Conservation (phyloP, 2,888 invertebrate genomes). For the Euplexia lucipara region DNA sequence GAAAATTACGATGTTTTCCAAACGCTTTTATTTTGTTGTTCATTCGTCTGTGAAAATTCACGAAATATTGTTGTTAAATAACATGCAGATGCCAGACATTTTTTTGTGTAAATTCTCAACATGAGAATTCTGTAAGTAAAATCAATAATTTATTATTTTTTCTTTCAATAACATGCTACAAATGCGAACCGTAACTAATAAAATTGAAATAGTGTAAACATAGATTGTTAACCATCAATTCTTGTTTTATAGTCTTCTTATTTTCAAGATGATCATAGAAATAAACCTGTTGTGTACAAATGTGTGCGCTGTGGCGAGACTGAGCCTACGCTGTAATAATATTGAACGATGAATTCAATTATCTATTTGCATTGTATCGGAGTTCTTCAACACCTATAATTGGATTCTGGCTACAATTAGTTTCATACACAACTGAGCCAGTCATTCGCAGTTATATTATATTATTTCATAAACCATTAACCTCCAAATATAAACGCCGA, state of each 20-base stretch:
- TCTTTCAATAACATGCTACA: slow-evolving; percentile 31
- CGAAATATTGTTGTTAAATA: slow-evolving; percentile 40
- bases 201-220: slow-evolving; percentile 48
- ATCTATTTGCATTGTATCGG: slow-evolving; percentile 33
- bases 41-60: slow-evolving; percentile 56
- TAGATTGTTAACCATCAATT: slow-evolving; percentile 49
- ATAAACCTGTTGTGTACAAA: slow-evolving; percentile 47
- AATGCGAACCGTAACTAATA: slow-evolving; percentile 41
- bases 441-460: slow-evolving; percentile 49
- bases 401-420: slow-evolving; percentile 51
- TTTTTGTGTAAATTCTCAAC: slow-evolving; percentile 23
- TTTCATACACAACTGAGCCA: slow-evolving; percentile 37
- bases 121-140: slow-evolving; percentile 18
- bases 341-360: slow-evolving; percentile 43
- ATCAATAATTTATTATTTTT: slow-evolving; percentile 37
- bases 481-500: slow-evolving; percentile 69
- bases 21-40: slow-evolving; percentile 70
- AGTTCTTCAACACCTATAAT: slow-evolving; percentile 40
- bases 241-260: slow-evolving; percentile 53
- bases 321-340: slow-evolving; percentile 15
- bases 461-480: slow-evolving; percentile 73
- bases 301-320: slow-evolving; percentile 21
- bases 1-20: slow-evolving; percentile 82
- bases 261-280: slow-evolving; percentile 44
- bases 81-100: slow-evolving; percentile 25